Percentiles rank a stretch among this genome's conserved stretches.
These are phyloP conservation scores for Augochlora pura DNA, from an alignment of 1,140 invertebrate genomes.

Conservation along the genomic window DNA sequence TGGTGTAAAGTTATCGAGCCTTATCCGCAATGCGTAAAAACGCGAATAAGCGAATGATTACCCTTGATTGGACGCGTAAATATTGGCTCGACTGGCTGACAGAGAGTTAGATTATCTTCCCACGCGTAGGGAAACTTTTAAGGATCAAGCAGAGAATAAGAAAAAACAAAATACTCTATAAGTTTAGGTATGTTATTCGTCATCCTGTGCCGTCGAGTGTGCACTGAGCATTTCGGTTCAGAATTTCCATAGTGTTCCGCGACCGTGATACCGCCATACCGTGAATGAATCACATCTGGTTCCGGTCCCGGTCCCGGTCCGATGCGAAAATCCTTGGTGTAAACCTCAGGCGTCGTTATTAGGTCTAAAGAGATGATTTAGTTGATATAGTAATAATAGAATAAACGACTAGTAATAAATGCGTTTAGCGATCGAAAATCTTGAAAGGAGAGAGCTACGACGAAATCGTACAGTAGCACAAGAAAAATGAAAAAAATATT, in stretches of 20 bases:
- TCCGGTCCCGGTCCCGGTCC: neutral
- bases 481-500: slow-evolving; percentile 46
- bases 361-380: slow-evolving; percentile 28
- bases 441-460: neutral
- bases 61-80: slow-evolving; percentile 10
- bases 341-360: slow-evolving; percentile 32
- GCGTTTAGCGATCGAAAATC: slow-evolving; percentile 35
- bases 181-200: slow-evolving; percentile 22
- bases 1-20: slow-evolving; percentile 34
- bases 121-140: neutral
- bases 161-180: slow-evolving; percentile 28
- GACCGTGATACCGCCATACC: neutral
- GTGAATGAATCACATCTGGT: slow-evolving; percentile 16
- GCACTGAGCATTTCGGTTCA: slow-evolving; percentile 27
- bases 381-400: slow-evolving; percentile 32
- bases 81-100: neutral
- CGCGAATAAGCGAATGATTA: slow-evolving; percentile 14
- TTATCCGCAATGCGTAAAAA: slow-evolving; percentile 11
- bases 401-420: slow-evolving; percentile 32
- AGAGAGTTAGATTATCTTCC: neutral
- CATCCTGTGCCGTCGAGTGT: slow-evolving; percentile 21
- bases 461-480: slow-evolving; percentile 21
- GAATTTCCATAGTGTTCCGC: neutral
- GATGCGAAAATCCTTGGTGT: slow-evolving; percentile 21
- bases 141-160: slow-evolving; percentile 22